Percentiles rank a stretch among this genome's conserved stretches.
phyloP scores from a whole-genome alignment of 2,113 vertebrate species.

The Leptobrachium leishanense region DNA sequence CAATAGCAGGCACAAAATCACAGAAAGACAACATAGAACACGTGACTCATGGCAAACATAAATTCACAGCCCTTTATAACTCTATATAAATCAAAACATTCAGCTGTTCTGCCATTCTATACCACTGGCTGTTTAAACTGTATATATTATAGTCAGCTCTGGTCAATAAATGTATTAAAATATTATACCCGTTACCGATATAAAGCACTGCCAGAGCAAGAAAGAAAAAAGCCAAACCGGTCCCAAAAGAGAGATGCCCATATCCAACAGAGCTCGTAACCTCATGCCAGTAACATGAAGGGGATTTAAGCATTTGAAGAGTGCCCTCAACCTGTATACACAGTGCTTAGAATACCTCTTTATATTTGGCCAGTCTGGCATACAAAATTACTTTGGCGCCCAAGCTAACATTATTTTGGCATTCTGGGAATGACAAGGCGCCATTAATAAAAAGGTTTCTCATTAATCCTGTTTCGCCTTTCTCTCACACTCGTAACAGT shows the following conservation, averaged over 20 bases:
- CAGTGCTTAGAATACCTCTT: not conserved
- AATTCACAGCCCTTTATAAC: no score
- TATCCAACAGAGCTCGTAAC: slow-evolving; percentile 11
- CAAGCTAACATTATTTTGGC: slow-evolving; percentile 1
- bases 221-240: no score
- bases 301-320: slow-evolving; percentile 16
- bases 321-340: not conserved
- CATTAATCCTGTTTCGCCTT: not conserved
- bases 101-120: no score
- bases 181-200: no score
- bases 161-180: no score
- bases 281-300: slow-evolving; percentile 2
- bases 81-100: no score
- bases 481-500: not conserved
- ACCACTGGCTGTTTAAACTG: no score
- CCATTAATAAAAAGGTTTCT: not conserved
- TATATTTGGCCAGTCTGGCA: slow-evolving; percentile 15
- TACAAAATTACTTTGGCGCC: slow-evolving; percentile 2
- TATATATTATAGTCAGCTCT: no score
- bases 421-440: not conserved
- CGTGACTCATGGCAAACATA: no score
- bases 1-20: no score
- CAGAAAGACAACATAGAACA: no score
- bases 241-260: not conserved
- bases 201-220: no score